Base-by-base conservation (phyloP, 2,888 invertebrate genomes). In the Amblyjoppa proteus region DNA sequence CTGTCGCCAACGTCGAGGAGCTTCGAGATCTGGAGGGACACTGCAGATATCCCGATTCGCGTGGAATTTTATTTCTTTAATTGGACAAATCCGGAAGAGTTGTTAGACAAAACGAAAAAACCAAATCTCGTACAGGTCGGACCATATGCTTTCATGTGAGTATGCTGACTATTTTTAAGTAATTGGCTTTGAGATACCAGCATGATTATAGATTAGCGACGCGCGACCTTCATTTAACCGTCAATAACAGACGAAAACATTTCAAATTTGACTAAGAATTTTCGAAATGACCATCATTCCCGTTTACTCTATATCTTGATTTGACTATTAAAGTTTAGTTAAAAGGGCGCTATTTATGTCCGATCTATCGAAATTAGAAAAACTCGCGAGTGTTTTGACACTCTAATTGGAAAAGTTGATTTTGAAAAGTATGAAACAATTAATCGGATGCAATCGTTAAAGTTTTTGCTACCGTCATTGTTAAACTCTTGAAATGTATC, bases 11-110 rank as follows among this genome's bases (percentile, higher is more conserved):
- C 94, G 16, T 96, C 97, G 0, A 94, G 95, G 13, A 95, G 96
- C 28, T 97, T 95, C 93, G 94, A 95, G 1, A 93, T 96, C 70
- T 98, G 98, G 98, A 95, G 95, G 90, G 96, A 95, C 64, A 96
- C 96, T 0, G 95, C 95, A 0, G 86, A 87, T 3, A 93, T 97
- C 49, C 95, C 96, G 0, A 93, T 97, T 20, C 95, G 94, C 90
- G 94, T 97, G 88, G 96, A 97, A 89, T 95, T 97, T 82, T 97
- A 96, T 91, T 95, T 97, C 88, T 97, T 96, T 94, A 97, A 97
- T 93, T 97, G 97, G 97, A 97, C 97, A 4, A 97, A 97, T 93
- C 96, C 97, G 0, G 95, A 96, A 16, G 95, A 96, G 73, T 75
- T 94, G 1, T 86, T 69, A 13, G 95, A 96, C 51, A 95, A 95